These are phyloP conservation scores for Nyctibius grandis DNA, from an alignment of 2,797 vertebrate species.

Conservation along the genomic window DNA sequence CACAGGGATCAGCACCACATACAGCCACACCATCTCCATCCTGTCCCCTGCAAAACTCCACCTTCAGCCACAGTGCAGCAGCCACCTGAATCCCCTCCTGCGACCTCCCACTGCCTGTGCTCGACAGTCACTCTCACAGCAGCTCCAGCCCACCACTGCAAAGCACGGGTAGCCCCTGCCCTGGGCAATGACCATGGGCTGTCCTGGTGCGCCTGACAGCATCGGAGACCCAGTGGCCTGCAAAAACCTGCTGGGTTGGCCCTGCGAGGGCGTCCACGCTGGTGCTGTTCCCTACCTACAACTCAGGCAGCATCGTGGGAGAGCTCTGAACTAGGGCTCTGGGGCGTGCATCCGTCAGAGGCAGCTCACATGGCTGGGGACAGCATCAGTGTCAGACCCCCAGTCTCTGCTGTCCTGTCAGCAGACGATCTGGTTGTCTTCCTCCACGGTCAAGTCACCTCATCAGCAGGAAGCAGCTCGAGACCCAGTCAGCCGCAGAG, in stretches of 20 bases:
- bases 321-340: neutral
- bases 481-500: neutral
- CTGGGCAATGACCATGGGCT: neutral
- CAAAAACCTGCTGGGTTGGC: neutral
- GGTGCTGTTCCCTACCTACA: neutral
- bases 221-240: accelerated
- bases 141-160: neutral
- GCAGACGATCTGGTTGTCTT: neutral
- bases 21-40: neutral
- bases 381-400: neutral
- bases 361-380: neutral
- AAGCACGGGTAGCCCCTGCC: neutral
- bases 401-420: neutral
- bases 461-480: neutral
- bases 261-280: accelerated
- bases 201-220: neutral
- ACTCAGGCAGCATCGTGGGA: neutral
- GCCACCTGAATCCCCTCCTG: neutral
- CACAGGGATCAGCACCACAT: accelerated
- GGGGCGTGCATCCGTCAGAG: accelerated
- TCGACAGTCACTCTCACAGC: accelerated
- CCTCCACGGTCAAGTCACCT: neutral
- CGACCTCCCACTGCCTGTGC: neutral
- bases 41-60: neutral
- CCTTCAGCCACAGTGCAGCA: neutral